Percentiles rank a stretch among this genome's conserved stretches.
Evolutionary conservation across 2,113 vertebrate genomes (phyloP).

Genomic region (Aspiorhynchus laticeps): DNA sequence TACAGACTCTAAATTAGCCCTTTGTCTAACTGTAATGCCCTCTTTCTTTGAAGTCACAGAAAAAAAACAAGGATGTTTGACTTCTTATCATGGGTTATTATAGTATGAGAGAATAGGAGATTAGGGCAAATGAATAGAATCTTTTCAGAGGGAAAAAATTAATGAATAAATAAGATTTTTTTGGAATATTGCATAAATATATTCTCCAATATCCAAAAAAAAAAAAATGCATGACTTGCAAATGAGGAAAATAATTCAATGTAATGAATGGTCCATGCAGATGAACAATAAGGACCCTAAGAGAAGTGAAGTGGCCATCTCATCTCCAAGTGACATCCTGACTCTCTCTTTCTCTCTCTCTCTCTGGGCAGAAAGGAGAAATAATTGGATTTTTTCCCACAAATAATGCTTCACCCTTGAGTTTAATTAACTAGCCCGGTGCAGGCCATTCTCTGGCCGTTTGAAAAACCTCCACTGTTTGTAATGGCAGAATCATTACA

Average conservation of each 20-base stretch:
- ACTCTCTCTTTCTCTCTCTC: slow-evolving; percentile 67
- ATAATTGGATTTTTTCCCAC: slow-evolving; percentile 88
- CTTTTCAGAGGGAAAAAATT: neutral
- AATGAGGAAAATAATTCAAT: slow-evolving; percentile 32
- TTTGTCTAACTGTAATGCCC: slow-evolving; percentile 68
- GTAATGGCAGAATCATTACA: slow-evolving; percentile 36
- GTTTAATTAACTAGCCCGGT: slow-evolving; percentile 82
- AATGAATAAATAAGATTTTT: neutral
- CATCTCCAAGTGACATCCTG: slow-evolving; percentile 73
- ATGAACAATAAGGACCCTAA: slow-evolving; percentile 71
- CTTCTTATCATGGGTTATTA: slow-evolving; percentile 26
- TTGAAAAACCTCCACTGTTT: slow-evolving; percentile 53
- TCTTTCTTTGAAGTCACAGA: slow-evolving; percentile 69
- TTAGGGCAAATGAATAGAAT: slow-evolving; percentile 27
- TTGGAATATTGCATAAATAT: slow-evolving; percentile 45
- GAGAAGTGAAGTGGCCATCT: slow-evolving; percentile 78
- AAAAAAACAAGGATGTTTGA: slow-evolving; percentile 46
- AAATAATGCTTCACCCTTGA: slow-evolving; percentile 83
- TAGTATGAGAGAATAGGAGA: slow-evolving; percentile 16
- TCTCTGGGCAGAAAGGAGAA: slow-evolving; percentile 72
- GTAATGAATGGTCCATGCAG: slow-evolving; percentile 61
- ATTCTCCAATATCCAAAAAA: neutral
- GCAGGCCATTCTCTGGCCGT: slow-evolving; percentile 61
- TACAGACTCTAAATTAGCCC: slow-evolving; percentile 68
- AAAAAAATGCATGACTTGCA: slow-evolving; percentile 13